Base-by-base conservation (phyloP, 2,113 vertebrate species). In the Pedionomus torquatus region DNA sequence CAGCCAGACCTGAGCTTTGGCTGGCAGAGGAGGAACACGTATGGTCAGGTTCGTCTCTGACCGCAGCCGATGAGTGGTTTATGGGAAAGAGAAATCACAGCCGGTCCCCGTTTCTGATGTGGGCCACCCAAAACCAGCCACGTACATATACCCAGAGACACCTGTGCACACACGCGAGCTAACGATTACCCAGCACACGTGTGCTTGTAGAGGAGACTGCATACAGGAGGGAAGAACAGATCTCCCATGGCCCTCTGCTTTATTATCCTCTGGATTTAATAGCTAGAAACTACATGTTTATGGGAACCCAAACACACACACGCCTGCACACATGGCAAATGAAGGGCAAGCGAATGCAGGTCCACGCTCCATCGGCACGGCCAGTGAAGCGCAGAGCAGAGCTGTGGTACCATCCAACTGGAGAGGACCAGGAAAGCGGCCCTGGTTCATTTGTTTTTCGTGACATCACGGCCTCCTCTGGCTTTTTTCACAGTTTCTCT, bases 401-500 rank as follows among this genome's bases (percentile, higher is more conserved):
- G 63, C 55, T 35, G 61, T 55, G 71, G 52, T 17, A 41, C 82
- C 4, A 4, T 35, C 8, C 25, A 83, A 25, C 63, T 33, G 71
- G 63, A 89, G 95, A 74, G n/a, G 60, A 91, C 52, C 83, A 87
- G 81, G 55, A 33, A 75, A 83, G 90, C 84, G 72, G 63, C 84
- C 83, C 64, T 1, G 2, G 74, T 43, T 94, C 91, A 52, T 94
- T 90, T 93, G 96, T 87, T 96, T 97, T 87, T 83, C 3, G 28
- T 97, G 94, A 97, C 95, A 97, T 95, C 95, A 84, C 35, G 78
- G 93, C 91, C 96, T 92, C 90, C 93, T 95, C 88, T 95, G 96
- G 95, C 92, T 96, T 96, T 95, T 97, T 95, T 96, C 94, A 95
- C 92, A 93, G 89, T 80, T 96, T 96, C 82, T 86, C 81, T 88